phyloP scores from a whole-genome alignment of 2,113 vertebrate genomes.

The Oryctolagus cuniculus region mOryCun1.1 NC_091440.1:130028501-130029000 shows the following conservation, averaged over 20 bases:
- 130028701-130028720: neutral
- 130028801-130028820: neutral
- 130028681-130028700: neutral
- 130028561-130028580: neutral
- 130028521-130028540: neutral
- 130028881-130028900: neutral
- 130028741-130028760: neutral
- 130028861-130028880: slow-evolving; percentile 17
- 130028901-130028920: neutral
- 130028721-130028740: neutral
- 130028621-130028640: neutral
- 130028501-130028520: neutral
- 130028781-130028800: neutral
- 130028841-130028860: neutral
- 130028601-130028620: neutral
- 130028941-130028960: neutral
- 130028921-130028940: neutral
- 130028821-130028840: neutral
- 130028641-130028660: neutral
- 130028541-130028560: neutral
- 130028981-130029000: neutral
- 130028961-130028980: neutral
- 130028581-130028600: neutral
- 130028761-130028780: neutral
- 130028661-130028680: slow-evolving; percentile 5